A percentile compares a stretch with the other conserved stretches of the same genome.
These are phyloP conservation scores for Acanthurus lineatus DNA, from an alignment of 2,797 vertebrate species.

Conservation along the genomic window DNA sequence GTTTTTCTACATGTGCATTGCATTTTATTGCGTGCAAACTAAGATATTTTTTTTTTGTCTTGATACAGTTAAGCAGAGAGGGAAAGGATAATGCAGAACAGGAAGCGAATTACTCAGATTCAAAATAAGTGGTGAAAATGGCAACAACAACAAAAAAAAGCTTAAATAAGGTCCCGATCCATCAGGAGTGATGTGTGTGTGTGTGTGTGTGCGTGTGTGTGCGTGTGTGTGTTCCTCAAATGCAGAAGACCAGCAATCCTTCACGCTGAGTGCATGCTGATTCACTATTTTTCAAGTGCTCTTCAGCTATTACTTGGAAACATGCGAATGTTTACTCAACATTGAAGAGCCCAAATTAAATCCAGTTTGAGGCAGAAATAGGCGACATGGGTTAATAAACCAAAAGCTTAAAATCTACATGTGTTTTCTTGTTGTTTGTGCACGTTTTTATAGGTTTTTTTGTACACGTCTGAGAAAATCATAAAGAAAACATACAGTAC, in stretches of 20 bases:
- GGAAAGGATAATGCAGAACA: conserved; percentile 62
- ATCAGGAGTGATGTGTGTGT: conserved; percentile 11
- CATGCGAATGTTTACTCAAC: conserved; percentile 67
- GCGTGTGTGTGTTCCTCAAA: conserved; percentile 19
- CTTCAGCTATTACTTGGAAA: conserved; percentile 63
- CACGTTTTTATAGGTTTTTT: conserved; percentile 26
- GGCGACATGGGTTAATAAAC: conserved; percentile 30
- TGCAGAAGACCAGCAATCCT: conserved; percentile 48
- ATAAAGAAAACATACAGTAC: conserved; percentile 1
- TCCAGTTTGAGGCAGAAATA: conserved; percentile 49
- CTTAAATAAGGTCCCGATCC: conserved; percentile 43
- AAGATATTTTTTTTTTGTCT: conserved; percentile 35
- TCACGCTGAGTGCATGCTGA: conserved; percentile 64
- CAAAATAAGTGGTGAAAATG: conserved; percentile 47
- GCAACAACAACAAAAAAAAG: conserved; percentile 1
- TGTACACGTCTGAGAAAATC: conserved; percentile 7
- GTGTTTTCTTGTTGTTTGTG: conserved; percentile 27
- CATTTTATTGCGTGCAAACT: conserved; percentile 66
- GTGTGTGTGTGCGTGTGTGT: neutral
- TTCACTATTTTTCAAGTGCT: conserved; percentile 66
- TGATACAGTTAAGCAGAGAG: conserved; percentile 37
- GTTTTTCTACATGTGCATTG: conserved; percentile 61
- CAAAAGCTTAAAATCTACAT: conserved; percentile 25
- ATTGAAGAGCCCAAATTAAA: conserved; percentile 51
- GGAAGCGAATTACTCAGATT: conserved; percentile 75